Conservation (phyloP, 2,888 invertebrate species). For the Griposia aprilina region DNA sequence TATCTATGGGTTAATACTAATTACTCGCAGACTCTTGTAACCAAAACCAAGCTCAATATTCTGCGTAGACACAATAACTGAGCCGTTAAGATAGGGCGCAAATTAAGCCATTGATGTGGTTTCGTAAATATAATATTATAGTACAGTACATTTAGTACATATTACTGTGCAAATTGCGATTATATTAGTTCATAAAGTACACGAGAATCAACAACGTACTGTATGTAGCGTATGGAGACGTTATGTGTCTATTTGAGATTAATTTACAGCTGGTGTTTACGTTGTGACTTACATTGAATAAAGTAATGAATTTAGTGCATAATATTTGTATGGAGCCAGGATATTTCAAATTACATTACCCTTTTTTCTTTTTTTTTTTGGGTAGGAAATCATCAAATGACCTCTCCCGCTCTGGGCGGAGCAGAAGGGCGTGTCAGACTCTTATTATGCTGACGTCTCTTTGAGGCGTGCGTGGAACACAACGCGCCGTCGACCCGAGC, state of each 20-base stretch:
- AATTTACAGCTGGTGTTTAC: conserved; percentile 13
- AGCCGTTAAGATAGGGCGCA: conserved; percentile 25
- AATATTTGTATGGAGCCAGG: neutral
- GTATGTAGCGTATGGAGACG: neutral
- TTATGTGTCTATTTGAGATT: conserved; percentile 32
- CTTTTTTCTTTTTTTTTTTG: too few relatives aligned
- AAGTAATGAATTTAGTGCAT: neutral
- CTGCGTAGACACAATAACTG: conserved; percentile 20
- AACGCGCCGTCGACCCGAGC: too few relatives aligned
- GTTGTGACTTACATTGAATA: too few relatives aligned
- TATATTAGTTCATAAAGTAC: conserved; percentile 57
- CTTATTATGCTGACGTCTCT: too few relatives aligned
- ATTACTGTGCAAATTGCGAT: conserved; percentile 28
- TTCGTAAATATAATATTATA: conserved; percentile 47
- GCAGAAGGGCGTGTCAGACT: too few relatives aligned
- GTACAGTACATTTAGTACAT: conserved; percentile 16
- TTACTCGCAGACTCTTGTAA: neutral
- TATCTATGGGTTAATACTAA: neutral
- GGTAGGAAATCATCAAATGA: too few relatives aligned
- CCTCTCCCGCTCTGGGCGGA: too few relatives aligned
- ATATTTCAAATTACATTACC: neutral
- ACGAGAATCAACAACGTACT: conserved; percentile 40
- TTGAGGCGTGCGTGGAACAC: too few relatives aligned
- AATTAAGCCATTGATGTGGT: conserved; percentile 58
- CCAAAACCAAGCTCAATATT: conserved; percentile 1